A percentile compares a stretch with the other conserved stretches of the same genome.
Conservation (phyloP, 2,888 invertebrate species). For the Anarsia innoxiella region DNA sequence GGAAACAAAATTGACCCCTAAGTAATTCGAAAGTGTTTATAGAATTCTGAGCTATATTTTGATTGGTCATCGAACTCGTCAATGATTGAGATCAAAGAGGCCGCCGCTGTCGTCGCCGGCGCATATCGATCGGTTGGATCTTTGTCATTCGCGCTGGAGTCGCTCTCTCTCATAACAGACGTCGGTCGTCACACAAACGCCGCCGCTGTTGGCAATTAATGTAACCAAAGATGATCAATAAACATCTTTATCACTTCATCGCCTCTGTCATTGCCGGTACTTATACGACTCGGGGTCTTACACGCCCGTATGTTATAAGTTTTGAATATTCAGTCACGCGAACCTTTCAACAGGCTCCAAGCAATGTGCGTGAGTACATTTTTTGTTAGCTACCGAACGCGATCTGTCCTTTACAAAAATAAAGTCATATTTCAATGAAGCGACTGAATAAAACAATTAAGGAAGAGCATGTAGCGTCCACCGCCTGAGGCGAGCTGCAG, state of each 20-base stretch:
- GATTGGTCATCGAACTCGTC: constrained; percentile 63
- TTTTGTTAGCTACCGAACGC: constrained; percentile 33
- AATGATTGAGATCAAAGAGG: constrained; percentile 55
- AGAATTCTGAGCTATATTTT: constrained; percentile 47
- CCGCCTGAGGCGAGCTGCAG: constrained; percentile 20
- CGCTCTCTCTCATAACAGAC: constrained; percentile 41
- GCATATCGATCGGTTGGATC: constrained; percentile 59
- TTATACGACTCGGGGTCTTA: constrained; percentile 57
- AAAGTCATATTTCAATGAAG: constrained; percentile 18
- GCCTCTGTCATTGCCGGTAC: constrained; percentile 54
- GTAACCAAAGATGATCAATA: constrained; percentile 71
- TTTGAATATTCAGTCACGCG: constrained; percentile 66
- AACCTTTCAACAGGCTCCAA: constrained; percentile 42
- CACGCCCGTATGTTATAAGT: constrained; percentile 50
- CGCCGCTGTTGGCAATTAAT: constrained; percentile 71
- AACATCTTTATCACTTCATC: constrained; percentile 73
- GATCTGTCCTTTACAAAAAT: constrained; percentile 26
- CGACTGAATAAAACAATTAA: constrained; percentile 26
- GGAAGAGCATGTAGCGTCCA: constrained; percentile 17
- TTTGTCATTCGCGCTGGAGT: constrained; percentile 63
- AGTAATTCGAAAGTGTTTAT: constrained; percentile 10
- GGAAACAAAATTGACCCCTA: too few species aligned
- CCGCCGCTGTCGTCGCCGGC: constrained; percentile 42
- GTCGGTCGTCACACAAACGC: constrained; percentile 53
- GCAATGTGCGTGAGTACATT: constrained; percentile 24